Percentiles rank a stretch among this genome's conserved stretches.
Evolutionary conservation across 2,888 invertebrate species (phyloP).

Genomic region (Mycalesis mineus): DNA sequence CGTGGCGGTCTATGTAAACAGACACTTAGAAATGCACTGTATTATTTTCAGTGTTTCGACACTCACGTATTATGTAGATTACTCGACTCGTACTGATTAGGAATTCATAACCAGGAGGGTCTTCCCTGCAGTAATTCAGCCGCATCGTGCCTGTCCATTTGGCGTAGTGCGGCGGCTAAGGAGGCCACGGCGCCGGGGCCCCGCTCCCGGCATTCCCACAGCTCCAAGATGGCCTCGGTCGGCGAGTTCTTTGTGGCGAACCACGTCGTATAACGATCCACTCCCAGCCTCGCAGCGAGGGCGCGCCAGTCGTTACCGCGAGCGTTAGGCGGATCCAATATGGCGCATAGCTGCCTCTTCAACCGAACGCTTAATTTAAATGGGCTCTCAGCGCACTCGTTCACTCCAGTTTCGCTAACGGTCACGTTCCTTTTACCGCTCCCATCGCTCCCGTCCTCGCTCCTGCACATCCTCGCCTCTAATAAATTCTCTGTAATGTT

Average conservation of each 20-base stretch:
- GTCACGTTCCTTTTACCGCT: slow-evolving; percentile 74
- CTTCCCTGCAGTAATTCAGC: slow-evolving; percentile 66
- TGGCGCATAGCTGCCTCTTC: slow-evolving; percentile 76
- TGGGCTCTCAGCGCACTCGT: slow-evolving; percentile 79
- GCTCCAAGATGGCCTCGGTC: slow-evolving; percentile 95
- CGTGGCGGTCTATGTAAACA: slow-evolving; percentile 28
- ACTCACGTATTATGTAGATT: slow-evolving; percentile 11
- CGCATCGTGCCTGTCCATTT: slow-evolving; percentile 69
- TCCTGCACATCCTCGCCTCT: slow-evolving; percentile 68
- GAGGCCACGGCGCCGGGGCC: slow-evolving; percentile 89
- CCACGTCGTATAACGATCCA: slow-evolving; percentile 97
- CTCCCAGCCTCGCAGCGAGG: slow-evolving; percentile 93
- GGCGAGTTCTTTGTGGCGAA: slow-evolving; percentile 98
- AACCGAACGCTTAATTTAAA: slow-evolving; percentile 79
- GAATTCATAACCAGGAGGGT: slow-evolving; percentile 72
- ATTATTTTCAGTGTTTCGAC: slow-evolving; percentile 5
- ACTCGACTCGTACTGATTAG: slow-evolving; percentile 12
- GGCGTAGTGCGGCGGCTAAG: slow-evolving; percentile 72
- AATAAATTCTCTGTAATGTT: slow-evolving; percentile 72
- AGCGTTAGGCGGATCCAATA: slow-evolving; percentile 94
- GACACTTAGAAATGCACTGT: slow-evolving; percentile 30
- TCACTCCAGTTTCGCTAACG: slow-evolving; percentile 79
- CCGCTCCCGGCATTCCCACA: slow-evolving; percentile 96
- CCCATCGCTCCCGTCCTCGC: slow-evolving; percentile 69
- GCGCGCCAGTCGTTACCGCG: slow-evolving; percentile 98